A percentile compares a stretch with the other conserved stretches of the same genome.
Conservation (phyloP, 2,888 invertebrate genomes). For the Ectemnius cavifrons region DNA sequence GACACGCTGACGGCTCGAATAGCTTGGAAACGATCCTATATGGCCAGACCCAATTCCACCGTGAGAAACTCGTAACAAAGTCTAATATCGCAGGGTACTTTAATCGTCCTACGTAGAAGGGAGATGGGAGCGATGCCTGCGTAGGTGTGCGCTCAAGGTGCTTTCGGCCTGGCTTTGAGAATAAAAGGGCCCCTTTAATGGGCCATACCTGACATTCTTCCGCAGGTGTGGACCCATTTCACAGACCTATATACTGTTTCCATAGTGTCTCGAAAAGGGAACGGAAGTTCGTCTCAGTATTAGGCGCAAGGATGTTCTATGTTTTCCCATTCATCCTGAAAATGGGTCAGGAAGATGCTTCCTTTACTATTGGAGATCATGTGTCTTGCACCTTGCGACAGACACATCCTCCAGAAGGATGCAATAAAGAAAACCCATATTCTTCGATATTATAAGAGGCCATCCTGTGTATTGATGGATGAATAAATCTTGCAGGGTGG, state of each 20-base stretch:
- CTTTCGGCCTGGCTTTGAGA: conserved; percentile 43
- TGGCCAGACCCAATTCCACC: conserved; percentile 39
- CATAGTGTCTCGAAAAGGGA: conserved; percentile 34
- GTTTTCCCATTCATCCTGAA: not conserved
- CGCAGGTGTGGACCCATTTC: conserved; percentile 53
- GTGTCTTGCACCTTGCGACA: no score
- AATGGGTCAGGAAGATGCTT: conserved; percentile 10
- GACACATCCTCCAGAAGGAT: no score
- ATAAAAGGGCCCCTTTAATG: conserved; percentile 37
- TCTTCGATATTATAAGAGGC: no score
- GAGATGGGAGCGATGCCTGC: conserved; percentile 39
- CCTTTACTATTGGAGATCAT: not conserved
- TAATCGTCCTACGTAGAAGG: conserved; percentile 38
- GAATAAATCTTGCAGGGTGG: no score
- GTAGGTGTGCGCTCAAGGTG: conserved; percentile 50
- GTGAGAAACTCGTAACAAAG: conserved; percentile 53
- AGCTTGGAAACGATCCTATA: not conserved
- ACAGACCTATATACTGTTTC: conserved; percentile 22
- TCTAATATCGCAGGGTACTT: conserved; percentile 23
- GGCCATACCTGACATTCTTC: conserved; percentile 39
- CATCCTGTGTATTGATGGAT: no score
- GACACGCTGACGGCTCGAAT: conserved; percentile 6
- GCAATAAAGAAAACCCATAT: no score
- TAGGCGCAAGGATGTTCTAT: no score
- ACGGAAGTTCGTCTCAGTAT: conserved; percentile 48